Conservation (phyloP, 2,888 invertebrate genomes). For the Mactromeris polynyma region DNA sequence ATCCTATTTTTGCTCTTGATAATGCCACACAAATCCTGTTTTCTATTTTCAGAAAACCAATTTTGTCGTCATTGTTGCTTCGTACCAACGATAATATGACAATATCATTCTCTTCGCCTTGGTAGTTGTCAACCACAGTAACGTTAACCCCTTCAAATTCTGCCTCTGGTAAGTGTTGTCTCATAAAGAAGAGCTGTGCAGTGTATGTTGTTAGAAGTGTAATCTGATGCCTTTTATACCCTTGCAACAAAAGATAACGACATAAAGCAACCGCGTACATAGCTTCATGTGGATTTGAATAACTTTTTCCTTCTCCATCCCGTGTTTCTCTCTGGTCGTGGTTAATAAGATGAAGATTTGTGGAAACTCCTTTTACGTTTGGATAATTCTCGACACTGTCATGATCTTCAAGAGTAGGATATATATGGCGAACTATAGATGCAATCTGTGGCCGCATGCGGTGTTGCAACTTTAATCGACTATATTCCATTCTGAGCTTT, state of each 20-base stretch:
- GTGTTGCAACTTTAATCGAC: conserved; percentile 90
- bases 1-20: conserved; percentile 84
- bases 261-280: conserved; percentile 79
- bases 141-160: conserved; percentile 72
- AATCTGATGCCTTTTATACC: conserved; percentile 80
- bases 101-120: conserved; percentile 87
- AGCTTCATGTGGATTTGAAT: conserved; percentile 85
- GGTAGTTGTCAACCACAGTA: conserved; percentile 83
- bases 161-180: conserved; percentile 76
- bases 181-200: conserved; percentile 76
- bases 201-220: conserved; percentile 85
- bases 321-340: conserved; percentile 79
- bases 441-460: conserved; percentile 86
- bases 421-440: conserved; percentile 80
- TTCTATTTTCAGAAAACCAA: conserved; percentile 83
- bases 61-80: conserved; percentile 80
- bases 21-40: conserved; percentile 86
- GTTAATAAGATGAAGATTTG: conserved; percentile 84
- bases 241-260: conserved; percentile 83
- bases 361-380: conserved; percentile 78
- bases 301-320: conserved; percentile 79
- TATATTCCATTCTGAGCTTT: conserved; percentile 90
- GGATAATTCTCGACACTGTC: conserved; percentile 74
- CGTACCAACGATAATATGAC: conserved; percentile 85
- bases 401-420: conserved; percentile 81